These are phyloP conservation scores for Periparus ater DNA, from an alignment of 2,797 vertebrate species.

Conservation along the genomic window DNA sequence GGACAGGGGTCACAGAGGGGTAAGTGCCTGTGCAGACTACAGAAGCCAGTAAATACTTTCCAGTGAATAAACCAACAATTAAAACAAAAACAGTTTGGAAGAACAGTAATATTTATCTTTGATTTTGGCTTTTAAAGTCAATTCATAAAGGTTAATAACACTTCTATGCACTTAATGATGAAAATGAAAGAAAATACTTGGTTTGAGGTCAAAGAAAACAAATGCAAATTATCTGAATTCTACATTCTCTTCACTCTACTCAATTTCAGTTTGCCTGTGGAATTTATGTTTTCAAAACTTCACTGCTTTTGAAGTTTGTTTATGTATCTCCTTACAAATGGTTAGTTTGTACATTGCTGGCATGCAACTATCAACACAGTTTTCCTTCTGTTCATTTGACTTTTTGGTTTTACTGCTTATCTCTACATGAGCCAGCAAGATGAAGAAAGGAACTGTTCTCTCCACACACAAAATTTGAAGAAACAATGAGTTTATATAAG, in stretches of 20 bases:
- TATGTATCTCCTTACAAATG: neutral
- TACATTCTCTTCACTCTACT: neutral
- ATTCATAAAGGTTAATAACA: neutral
- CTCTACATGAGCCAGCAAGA: neutral
- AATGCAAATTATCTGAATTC: neutral
- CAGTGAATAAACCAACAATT: neutral
- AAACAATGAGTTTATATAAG: neutral
- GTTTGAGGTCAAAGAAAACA: neutral
- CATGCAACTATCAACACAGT: neutral
- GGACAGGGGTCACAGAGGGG: neutral
- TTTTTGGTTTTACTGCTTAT: neutral
- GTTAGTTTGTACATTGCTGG: neutral
- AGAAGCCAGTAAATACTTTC: neutral
- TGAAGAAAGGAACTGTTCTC: neutral
- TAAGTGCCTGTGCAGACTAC: neutral
- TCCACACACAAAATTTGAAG: neutral
- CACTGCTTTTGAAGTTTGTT: neutral
- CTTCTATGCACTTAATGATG: neutral
- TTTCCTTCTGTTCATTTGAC: neutral
- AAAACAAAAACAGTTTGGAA: neutral
- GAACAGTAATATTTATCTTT: neutral
- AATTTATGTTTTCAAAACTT: neutral
- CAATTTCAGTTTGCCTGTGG: neutral
- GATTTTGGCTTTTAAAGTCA: neutral
- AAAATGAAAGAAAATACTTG: neutral